Evolutionary conservation across 2,113 vertebrate genomes (phyloP), one percentile per base, ranked within the genome.

Genomic region (Murina feae): DNA sequence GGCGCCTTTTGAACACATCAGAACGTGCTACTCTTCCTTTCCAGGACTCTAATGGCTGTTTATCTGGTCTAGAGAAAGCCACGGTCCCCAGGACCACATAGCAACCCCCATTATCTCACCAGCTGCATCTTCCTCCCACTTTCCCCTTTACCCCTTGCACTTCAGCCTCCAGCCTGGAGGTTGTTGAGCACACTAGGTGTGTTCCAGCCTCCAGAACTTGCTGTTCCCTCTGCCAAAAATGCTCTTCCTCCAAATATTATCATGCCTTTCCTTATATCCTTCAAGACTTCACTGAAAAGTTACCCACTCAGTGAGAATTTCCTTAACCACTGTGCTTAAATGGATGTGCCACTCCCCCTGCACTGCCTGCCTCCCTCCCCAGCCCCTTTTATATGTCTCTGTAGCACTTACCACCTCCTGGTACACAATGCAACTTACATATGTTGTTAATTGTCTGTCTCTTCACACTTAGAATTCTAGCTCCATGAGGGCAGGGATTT

Each of bases 271-370:
- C 86, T 47, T 39, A 47, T 20, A 35, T 17, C 16, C 30, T 69
- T 74, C 35, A 76, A 75, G 35, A 35, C 47, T 90, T 93, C 44
- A 55, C 55, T 82, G 68, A 63, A 55, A 63, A 93, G 88, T n/a
- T 17, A 39, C 35, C 30, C 37, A 66, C 23, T 88, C 6, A 1
- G 30, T 37, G n/a, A 74, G 35, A 49, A 21, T n/a, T 16, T 42
- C 18, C 14, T 32, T 69, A 44, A 81, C 7, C 58, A 16, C 16
- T 37, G 47, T 20, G 9, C 37, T 74, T 87, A 35, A 30, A 39
- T 2, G 6, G 74, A 30, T 1, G 3, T 16, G 7, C 1, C 3
- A 21, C 0, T 2, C 1, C 1, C 39, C 23, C 9, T 49, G 23
- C 12, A 58, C 21, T 35, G 84, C 51, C 51, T 42, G 12, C 42